A percentile compares a stretch with the other conserved stretches of the same genome.
Evolutionary conservation across 1,140 invertebrate species (phyloP).

Genomic region (Drosophila santomea): DNA sequence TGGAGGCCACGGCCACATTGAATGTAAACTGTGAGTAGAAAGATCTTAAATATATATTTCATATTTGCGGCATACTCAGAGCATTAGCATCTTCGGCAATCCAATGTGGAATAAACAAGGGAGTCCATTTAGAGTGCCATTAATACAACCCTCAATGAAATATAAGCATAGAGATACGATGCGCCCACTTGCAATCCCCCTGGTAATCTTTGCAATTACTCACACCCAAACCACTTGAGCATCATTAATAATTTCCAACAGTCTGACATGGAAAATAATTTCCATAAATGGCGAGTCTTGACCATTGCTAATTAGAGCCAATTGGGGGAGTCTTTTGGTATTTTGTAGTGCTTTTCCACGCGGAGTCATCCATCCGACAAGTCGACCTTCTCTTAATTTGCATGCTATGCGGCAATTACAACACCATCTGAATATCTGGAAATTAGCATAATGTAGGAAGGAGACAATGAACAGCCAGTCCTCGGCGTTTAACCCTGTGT

Average conservation of each 20-base stretch:
- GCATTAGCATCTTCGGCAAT: neutral
- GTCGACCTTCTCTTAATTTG: slow-evolving; percentile 60
- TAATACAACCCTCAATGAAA: neutral
- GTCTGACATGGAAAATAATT: slow-evolving; percentile 27
- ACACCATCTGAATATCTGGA: slow-evolving; percentile 34
- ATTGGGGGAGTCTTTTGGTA: slow-evolving; percentile 6
- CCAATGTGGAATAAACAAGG: neutral
- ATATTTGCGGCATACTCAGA: slow-evolving; percentile 10
- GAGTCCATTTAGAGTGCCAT: neutral
- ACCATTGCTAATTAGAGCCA: slow-evolving; percentile 57
- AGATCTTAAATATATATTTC: neutral
- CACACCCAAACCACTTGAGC: slow-evolving; percentile 27
- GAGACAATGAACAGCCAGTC: slow-evolving; percentile 24
- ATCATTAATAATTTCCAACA: slow-evolving; percentile 45
- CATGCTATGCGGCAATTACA: slow-evolving; percentile 62
- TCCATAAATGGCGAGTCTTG: slow-evolving; percentile 48
- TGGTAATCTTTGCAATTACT: slow-evolving; percentile 34
- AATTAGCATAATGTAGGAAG: slow-evolving; percentile 68
- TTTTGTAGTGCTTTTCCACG: slow-evolving; percentile 17
- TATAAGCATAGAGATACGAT: neutral
- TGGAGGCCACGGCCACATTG: slow-evolving; percentile 91
- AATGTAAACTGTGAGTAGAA: slow-evolving; percentile 94
- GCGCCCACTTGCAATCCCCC: neutral
- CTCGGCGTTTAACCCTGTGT: slow-evolving; percentile 27
- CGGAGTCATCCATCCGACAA: slow-evolving; percentile 12